Base-by-base conservation (phyloP, 2,113 vertebrate species). In the Lagopus muta region DNA sequence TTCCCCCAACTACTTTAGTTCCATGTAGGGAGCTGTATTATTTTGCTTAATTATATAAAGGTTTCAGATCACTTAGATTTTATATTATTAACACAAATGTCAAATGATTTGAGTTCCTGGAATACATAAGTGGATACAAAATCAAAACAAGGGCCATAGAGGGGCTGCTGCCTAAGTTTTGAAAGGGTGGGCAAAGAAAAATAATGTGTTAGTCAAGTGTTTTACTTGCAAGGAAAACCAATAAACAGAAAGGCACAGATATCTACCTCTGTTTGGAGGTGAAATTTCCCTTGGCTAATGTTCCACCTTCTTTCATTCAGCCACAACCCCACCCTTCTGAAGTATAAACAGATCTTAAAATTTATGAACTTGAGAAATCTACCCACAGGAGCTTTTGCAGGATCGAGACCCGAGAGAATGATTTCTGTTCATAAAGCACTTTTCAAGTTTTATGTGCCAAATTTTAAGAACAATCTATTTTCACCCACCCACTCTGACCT, bases 381-480 rank as follows among this genome's bases (percentile, higher is more conserved):
- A 77, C 87, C 89, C 79, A 78, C 91, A 38, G 75, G 65, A 91
- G 52, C 21, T 93, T 95, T 94, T 84, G 76, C 90, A 78, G 76
- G 85, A 92, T 94, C 82, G 83, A 92, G 89, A 94, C 95, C 91
- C 80, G 79, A 96, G 82, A 94, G 86, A 95, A 92, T 57, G 67
- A 88, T 61, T 90, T 92, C 97, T 95, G 85, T 92, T 94, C 83
- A 86, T 80, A 96, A 96, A 96, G 84, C 75, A 90, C 90, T 83
- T 96, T 93, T 85, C 88, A 96, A 96, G 74, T 93, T 92, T 89
- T 95, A 81, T 82, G 62, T 91, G 94, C 86, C 84, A 94, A 95
- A 97, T 95, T 96, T 94, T 96, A 93, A 94, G 94, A 93, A 96
- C 95, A 92, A 79, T 86, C 78, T 84, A 92, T 96, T 96, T 95